Percentiles rank a stretch among this genome's conserved stretches.
phyloP scores from a whole-genome alignment of 2,888 invertebrate species.

The Limnephilus lunatus region DNA sequence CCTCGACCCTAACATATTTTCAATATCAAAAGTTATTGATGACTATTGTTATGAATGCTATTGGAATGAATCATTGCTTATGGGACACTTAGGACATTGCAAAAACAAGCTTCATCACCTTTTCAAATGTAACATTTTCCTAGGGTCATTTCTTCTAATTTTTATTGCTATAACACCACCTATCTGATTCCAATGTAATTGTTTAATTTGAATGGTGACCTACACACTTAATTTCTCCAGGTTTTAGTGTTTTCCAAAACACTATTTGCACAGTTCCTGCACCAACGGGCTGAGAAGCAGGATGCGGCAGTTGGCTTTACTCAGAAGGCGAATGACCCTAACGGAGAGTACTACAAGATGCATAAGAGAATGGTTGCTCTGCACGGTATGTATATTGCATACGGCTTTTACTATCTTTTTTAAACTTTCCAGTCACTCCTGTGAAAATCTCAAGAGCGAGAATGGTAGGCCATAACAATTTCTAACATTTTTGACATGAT shows the following conservation, averaged over 20 bases:
- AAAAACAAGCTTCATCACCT: no score
- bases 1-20: no score
- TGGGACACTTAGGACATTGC: no score
- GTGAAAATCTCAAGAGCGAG: no score
- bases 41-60: no score
- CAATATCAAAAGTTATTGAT: no score
- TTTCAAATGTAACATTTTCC: no score
- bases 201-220: not conserved
- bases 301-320: conserved; percentile 69
- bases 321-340: conserved; percentile 71
- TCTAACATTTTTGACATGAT: no score
- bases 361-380: conserved; percentile 80
- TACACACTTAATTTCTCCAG: conserved; percentile 67
- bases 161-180: no score
- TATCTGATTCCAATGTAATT: not conserved
- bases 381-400: conserved; percentile 71
- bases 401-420: not conserved
- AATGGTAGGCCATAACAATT: no score
- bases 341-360: conserved; percentile 79
- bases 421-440: not conserved
- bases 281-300: conserved; percentile 85
- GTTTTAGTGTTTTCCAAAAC: conserved; percentile 84
- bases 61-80: no score
- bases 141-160: no score
- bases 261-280: conserved; percentile 86